Evolutionary conservation across 1,140 invertebrate species (phyloP).

Genomic region (Alviniconcha marisindica): DNA sequence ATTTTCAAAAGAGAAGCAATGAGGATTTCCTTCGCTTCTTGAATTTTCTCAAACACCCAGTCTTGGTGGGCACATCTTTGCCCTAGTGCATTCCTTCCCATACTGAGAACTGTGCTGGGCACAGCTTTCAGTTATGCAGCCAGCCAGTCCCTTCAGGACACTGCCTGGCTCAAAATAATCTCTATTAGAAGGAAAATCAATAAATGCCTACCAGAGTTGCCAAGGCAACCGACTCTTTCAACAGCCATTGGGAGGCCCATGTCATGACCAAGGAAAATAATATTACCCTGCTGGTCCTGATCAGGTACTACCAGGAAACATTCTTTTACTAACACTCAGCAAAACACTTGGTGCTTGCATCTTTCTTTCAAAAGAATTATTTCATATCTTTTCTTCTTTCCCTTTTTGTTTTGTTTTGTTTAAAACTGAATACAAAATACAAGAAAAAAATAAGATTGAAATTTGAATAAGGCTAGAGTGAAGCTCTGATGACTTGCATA

Average conservation of each 20-base stretch:
- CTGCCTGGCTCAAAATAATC: slow-evolving; percentile 27
- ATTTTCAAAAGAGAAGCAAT: too few relatives aligned
- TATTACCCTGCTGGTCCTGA: slow-evolving; percentile 18
- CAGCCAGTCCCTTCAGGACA: slow-evolving; percentile 33
- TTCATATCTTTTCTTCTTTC: too few relatives aligned
- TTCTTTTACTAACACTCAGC: neutral
- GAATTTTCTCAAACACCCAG: neutral
- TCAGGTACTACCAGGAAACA: slow-evolving; percentile 20
- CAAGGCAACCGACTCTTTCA: slow-evolving; percentile 39
- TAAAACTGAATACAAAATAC: too few relatives aligned
- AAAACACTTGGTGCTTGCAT: neutral
- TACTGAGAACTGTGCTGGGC: neutral
- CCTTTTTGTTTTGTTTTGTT: too few relatives aligned
- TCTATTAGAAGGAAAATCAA: slow-evolving; percentile 30
- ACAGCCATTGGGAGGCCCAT: slow-evolving; percentile 38
- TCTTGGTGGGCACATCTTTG: too few relatives aligned
- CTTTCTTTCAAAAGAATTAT: too few relatives aligned
- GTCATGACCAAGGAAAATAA: slow-evolving; percentile 33
- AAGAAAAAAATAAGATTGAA: too few relatives aligned
- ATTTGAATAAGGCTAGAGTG: too few relatives aligned
- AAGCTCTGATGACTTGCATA: too few relatives aligned
- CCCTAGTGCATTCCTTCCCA: neutral
- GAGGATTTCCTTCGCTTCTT: too few relatives aligned
- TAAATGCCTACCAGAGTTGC: slow-evolving; percentile 41
- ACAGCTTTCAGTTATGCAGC: neutral